These are phyloP conservation scores for Metopolophium dirhodum DNA, from an alignment of 1,140 invertebrate species.

Conservation along the genomic window DNA sequence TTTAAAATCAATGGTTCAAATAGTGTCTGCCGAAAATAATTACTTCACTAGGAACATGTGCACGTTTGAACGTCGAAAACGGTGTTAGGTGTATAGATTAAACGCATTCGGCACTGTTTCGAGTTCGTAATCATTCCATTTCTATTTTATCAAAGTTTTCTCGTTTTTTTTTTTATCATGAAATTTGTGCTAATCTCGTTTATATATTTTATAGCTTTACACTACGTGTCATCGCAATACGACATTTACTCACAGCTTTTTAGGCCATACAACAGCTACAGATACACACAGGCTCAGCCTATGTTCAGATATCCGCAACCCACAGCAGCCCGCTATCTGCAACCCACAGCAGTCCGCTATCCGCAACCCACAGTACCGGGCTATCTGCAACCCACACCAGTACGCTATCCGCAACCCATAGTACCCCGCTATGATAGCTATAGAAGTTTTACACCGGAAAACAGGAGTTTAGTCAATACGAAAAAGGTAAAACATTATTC, in stretches of 20 bases:
- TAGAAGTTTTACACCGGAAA: background rate
- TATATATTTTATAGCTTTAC: background rate
- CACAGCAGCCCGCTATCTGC: background rate
- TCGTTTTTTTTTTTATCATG: background rate
- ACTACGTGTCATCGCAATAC: background rate
- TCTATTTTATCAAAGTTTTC: background rate
- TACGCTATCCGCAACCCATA: too few species aligned
- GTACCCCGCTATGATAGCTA: background rate
- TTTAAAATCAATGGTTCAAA: slow-evolving; percentile 9
- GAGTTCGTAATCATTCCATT: background rate
- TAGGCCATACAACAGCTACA: background rate
- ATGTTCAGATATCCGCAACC: background rate
- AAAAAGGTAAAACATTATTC: slow-evolving; percentile 5
- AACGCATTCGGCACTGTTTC: background rate
- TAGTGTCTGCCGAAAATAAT: background rate
- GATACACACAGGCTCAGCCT: background rate
- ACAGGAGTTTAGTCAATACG: background rate
- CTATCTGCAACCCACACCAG: background rate
- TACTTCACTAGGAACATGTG: background rate
- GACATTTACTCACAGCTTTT: background rate
- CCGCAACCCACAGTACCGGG: too few species aligned
- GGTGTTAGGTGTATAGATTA: background rate
- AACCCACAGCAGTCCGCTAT: background rate
- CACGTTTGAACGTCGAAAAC: background rate
- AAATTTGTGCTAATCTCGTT: background rate